Conservation (phyloP, 2,797 vertebrate species). For the Sebastes kiyomatsui region DNA sequence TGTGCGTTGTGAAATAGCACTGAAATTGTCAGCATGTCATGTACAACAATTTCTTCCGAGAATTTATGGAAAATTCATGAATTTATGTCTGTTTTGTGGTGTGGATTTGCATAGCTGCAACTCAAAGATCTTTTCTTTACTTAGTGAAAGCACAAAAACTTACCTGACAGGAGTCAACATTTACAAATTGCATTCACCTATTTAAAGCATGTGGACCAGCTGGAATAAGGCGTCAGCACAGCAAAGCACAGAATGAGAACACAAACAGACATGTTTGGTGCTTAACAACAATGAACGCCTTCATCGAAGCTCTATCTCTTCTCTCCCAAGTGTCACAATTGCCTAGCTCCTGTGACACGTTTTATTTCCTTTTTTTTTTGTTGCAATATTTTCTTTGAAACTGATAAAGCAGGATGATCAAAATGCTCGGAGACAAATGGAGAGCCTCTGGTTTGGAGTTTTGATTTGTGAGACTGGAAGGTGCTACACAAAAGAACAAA, state of each 20-base stretch:
- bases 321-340: conserved; percentile 63
- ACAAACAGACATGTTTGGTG: conserved; percentile 60
- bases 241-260: conserved; percentile 50
- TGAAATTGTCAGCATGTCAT: not conserved
- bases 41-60: not conserved
- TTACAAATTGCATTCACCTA: conserved; percentile 70
- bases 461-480: conserved; percentile 76
- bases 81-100: not conserved
- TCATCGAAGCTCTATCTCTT: conserved; percentile 47
- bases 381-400: conserved; percentile 69
- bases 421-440: conserved; percentile 73
- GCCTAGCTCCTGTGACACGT: conserved; percentile 57
- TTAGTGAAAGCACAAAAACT: conserved; percentile 33
- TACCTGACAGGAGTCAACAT: conserved; percentile 66
- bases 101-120: not conserved
- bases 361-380: conserved; percentile 28
- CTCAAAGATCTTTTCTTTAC: conserved; percentile 26
- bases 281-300: conserved; percentile 63
- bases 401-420: conserved; percentile 73
- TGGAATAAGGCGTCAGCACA: conserved; percentile 41
- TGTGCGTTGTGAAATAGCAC: not conserved
- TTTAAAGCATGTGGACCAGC: conserved; percentile 56
- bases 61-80: not conserved
- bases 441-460: conserved; percentile 75
- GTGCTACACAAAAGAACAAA: conserved; percentile 65